Percentiles rank a stretch among this genome's conserved stretches.
phyloP scores from a whole-genome alignment of 2,888 invertebrate species.

The Lomographa bimaculata region DNA sequence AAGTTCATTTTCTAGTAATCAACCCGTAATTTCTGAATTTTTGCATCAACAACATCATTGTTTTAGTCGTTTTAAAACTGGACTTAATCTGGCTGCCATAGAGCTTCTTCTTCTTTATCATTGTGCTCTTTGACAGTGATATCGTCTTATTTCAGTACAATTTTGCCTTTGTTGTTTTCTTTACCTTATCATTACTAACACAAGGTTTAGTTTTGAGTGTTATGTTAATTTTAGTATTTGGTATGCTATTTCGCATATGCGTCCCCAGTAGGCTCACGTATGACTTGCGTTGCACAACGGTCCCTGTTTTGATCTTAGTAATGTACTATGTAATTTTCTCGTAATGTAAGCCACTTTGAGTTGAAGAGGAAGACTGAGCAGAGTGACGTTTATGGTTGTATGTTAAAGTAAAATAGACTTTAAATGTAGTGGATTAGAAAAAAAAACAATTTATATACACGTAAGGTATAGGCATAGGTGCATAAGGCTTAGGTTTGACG shows the following conservation, averaged over 20 bases:
- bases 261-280: conserved; percentile 56
- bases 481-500: too few species aligned
- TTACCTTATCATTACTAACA: fast-evolving
- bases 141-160: conserved; percentile 12
- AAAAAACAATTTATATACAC: too few species aligned
- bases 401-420: too few species aligned
- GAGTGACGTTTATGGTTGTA: conserved; percentile 15
- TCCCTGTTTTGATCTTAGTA: conserved; percentile 48
- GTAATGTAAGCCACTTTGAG: conserved; percentile 27
- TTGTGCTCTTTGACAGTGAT: conserved; percentile 10
- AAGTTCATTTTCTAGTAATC: conserved; percentile 2
- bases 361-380: conserved; percentile 14
- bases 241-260: conserved; percentile 40
- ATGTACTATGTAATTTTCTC: conserved; percentile 47
- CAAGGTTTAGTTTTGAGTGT: conserved; percentile 16
- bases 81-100: conserved; percentile 10
- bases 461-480: too few species aligned
- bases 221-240: conserved; percentile 11
- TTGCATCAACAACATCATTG: not conserved
- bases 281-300: conserved; percentile 51
- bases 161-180: not conserved
- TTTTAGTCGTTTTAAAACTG: conserved; percentile 9
- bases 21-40: not conserved
- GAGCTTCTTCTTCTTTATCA: conserved; percentile 13
- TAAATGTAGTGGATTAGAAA: too few species aligned